Evolutionary conservation across 2,888 invertebrate genomes (phyloP).

Genomic region (Tanypteryx hageni): DNA sequence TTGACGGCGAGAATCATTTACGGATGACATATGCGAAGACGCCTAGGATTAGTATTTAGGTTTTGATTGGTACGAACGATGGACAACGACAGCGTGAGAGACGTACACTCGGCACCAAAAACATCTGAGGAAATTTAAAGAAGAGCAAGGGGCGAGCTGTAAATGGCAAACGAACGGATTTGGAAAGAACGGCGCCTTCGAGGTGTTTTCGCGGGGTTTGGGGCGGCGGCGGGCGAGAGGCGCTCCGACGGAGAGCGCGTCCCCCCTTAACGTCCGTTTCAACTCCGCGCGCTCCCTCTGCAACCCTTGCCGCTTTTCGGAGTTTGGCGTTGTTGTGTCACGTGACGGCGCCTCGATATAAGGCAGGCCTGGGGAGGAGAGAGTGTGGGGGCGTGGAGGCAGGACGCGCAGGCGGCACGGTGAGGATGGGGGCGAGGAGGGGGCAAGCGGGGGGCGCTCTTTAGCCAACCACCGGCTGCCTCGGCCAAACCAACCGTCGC

Average conservation of each 20-base stretch:
- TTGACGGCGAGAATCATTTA: too few relatives aligned
- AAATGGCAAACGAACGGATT: neutral
- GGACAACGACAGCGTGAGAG: too few relatives aligned
- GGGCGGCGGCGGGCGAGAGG: neutral
- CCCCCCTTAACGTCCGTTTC: too few relatives aligned
- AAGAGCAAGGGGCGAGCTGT: neutral
- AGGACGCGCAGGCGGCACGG: slow-evolving; percentile 15
- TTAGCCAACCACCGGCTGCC: slow-evolving; percentile 50
- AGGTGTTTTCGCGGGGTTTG: neutral
- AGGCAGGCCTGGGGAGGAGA: neutral
- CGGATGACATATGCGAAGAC: too few relatives aligned
- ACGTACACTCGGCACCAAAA: too few relatives aligned
- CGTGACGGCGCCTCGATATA: slow-evolving; percentile 43
- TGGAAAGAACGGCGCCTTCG: neutral
- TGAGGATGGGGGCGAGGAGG: neutral
- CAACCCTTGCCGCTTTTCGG: neutral
- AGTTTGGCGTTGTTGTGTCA: slow-evolving; percentile 50
- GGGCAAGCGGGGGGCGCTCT: neutral
- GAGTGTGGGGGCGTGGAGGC: neutral
- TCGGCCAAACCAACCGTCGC: slow-evolving; percentile 48
- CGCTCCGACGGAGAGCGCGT: too few relatives aligned
- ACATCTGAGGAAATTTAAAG: neutral
- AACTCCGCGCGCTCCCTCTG: neutral
- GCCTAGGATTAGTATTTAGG: too few relatives aligned
- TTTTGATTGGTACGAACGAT: too few relatives aligned